Evolutionary conservation across 2,113 vertebrate species (phyloP).

Genomic region (Paramormyrops kingsleyae): DNA sequence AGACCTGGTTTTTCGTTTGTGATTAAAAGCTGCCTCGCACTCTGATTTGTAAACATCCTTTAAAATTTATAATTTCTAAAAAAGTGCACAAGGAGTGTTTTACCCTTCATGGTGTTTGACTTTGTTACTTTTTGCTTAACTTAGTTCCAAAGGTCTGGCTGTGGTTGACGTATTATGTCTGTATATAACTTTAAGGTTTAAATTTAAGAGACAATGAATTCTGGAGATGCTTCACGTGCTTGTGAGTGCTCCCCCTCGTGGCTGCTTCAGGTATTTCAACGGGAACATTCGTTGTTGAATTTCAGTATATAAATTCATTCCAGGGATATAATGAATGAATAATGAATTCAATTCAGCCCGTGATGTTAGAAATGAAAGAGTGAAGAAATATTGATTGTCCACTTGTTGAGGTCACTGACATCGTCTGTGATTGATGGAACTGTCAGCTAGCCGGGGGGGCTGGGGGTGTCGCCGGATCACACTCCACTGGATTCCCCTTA

Average conservation of each 20-base stretch:
- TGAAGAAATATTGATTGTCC: background rate
- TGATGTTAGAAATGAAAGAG: background rate
- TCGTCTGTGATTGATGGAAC: background rate
- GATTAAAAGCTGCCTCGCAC: background rate
- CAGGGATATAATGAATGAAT: background rate
- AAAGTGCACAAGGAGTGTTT: background rate
- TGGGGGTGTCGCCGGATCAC: background rate
- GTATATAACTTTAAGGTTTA: background rate
- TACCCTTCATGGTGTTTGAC: background rate
- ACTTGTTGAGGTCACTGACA: background rate
- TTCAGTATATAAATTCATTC: background rate
- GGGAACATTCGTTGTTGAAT: background rate
- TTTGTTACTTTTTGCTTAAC: background rate
- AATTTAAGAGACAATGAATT: background rate
- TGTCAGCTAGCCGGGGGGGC: background rate
- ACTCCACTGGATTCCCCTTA: background rate
- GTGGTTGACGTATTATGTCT: background rate
- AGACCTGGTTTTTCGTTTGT: background rate
- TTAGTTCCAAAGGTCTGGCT: background rate
- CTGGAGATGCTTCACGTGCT: background rate
- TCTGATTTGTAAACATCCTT: background rate
- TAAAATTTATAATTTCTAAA: background rate
- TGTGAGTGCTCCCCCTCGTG: background rate
- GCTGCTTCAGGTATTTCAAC: background rate
- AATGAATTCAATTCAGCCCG: background rate